Base-by-base conservation (phyloP, 1,140 invertebrate genomes). In the Eriosoma lanigerum region DNA sequence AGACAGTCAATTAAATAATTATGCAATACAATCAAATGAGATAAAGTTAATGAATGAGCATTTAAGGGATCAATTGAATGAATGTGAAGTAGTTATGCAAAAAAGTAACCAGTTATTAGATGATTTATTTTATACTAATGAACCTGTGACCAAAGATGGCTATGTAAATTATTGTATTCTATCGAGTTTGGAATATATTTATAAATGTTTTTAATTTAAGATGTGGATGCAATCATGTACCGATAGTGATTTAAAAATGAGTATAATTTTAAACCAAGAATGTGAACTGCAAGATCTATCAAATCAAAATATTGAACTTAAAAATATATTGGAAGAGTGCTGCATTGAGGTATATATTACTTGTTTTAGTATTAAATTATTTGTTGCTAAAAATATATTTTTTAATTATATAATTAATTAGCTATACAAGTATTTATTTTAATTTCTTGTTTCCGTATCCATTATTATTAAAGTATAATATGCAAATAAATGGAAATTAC, bases 131-230 rank as follows among this genome's bases (percentile, higher is more conserved):
- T 76, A 76, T 76, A 44, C 73, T 10, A 46, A 60, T 19, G 73
- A 76, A 46, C 73, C 73, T 46, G 73, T 76, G 17, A 76, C 52
- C n/a, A 76, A 38, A 44, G 73, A 76, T 60, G 54, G 32, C n/a
- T 38, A 38, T 76, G 73, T 76, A 58, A 58, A 29, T 76, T 44
- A 56, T 5, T 26, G 15, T n/a, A 3, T 44, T 21, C 1, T 17
- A 44, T 6, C 5, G 10, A 38, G n/a, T 66, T 66, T 19, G 17
- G 13, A 15, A 8, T 66, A 46, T 19, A 48, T 21, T 24, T 9
- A 48, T 26, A 10, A 26, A 26, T 70, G 6, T 70, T 38, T 60
- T 17, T 8, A 38, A 38, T 38, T 38, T 46, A 24, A 46, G 54
- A 44, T 32, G 21, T 46, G 54, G 73, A 76, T 76, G 21, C 24